phyloP scores from a whole-genome alignment of 2,113 vertebrate species.

The Pseudorectes ferrugineus region DNA sequence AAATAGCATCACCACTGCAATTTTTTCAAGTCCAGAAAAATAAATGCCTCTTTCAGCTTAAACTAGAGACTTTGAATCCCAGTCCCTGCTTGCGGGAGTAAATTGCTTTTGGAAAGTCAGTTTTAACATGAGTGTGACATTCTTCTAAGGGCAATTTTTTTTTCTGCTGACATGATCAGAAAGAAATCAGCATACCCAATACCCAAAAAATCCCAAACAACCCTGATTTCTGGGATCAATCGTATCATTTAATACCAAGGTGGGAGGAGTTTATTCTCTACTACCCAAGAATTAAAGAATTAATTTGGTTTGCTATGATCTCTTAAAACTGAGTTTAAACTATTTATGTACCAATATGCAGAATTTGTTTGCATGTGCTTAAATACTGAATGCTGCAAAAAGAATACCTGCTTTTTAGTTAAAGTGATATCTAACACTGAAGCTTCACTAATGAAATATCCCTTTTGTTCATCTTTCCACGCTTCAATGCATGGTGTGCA shows the following conservation, averaged over 20 bases:
- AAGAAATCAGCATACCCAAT: background rate
- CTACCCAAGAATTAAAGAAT: slow-evolving; percentile 64
- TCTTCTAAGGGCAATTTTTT: background rate
- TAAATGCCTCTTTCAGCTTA: slow-evolving; percentile 35
- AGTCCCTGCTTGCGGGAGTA: background rate
- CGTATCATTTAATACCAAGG: background rate
- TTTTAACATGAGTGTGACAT: slow-evolving; percentile 36
- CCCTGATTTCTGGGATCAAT: background rate
- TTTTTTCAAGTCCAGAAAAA: background rate
- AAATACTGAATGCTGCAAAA: slow-evolving; percentile 59
- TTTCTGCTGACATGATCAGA: background rate
- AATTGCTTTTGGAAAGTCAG: slow-evolving; percentile 42
- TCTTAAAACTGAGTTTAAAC: slow-evolving; percentile 59
- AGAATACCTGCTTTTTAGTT: slow-evolving; percentile 65
- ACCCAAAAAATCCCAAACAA: background rate
- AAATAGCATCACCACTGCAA: background rate
- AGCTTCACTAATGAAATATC: slow-evolving; percentile 78
- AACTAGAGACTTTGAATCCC: slow-evolving; percentile 10
- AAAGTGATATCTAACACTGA: slow-evolving; percentile 68
- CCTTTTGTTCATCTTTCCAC: slow-evolving; percentile 80
- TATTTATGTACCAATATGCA: background rate
- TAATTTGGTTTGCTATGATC: slow-evolving; percentile 58
- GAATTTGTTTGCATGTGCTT: slow-evolving; percentile 68
- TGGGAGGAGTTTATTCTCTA: background rate
- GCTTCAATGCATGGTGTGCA: slow-evolving; percentile 81